Base-by-base conservation (phyloP, 1,140 invertebrate genomes). In the Orussus abietinus region DNA sequence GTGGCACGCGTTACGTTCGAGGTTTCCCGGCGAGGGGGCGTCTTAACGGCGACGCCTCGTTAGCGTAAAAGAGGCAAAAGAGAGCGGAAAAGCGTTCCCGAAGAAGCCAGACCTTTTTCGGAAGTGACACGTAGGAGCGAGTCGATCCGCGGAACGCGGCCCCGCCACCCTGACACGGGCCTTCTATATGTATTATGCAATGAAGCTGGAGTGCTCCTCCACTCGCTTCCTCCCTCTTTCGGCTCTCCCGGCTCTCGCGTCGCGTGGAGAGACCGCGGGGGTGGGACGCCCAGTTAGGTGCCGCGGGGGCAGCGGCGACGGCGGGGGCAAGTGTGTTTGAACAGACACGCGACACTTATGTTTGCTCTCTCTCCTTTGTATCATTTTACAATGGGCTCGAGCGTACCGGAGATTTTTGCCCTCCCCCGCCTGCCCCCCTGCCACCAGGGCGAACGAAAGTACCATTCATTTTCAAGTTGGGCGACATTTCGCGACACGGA, bases 341-440 rank as follows among this genome's bases (percentile, higher is more conserved):
- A 64, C 55, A 62, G 63, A 64, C 57, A 64, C 54, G 43, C 55
- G 62, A 63, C 63, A 64, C 62, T 66, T 53, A 46, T 59, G 44
- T 52, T 56, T 50, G 50, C 54, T 30, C 41, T 47, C 47, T 53
- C 43, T 41, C 46, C 54, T 64, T 66, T 62, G 57, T 64, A 58
- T 59, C 32, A 39, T 48, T 60, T 55, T 44, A 64, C 58, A 66
- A 64, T 59, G 38, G 56, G 12, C 11, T 17, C 12, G 25, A 37
- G 38, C 26, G 38, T 37, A 40, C 19, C 20, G n/a, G 29, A 49
- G 35, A 48, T 41, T 32, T 36, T 32, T 18, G 13, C 21, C 28
- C 33, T 31, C 42, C 38, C 35, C 41, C 51, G 34, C 28, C 50
- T 6, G 41, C 7, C 18, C 13, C 28, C 26, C 38, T n/a, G n/a